A percentile compares a stretch with the other conserved stretches of the same genome.
phyloP scores from a whole-genome alignment of 1,140 invertebrate genomes.

The Drosophila novamexicana region DNA sequence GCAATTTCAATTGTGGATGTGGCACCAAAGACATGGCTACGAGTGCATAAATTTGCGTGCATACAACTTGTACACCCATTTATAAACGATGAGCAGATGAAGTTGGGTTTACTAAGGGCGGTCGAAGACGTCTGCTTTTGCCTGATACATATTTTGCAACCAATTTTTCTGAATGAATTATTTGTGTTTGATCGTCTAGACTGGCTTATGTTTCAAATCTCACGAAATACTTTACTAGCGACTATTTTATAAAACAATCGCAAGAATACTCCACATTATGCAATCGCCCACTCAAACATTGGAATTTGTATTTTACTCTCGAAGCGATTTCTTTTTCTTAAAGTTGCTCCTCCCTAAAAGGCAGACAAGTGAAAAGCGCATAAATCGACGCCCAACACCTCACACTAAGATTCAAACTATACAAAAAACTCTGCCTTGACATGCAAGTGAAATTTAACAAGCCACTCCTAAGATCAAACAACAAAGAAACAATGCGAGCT shows the following conservation, averaged over 20 bases:
- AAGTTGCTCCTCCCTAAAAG: constrained; percentile 38
- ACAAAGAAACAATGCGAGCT: constrained; percentile 12
- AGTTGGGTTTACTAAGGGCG: too few species aligned
- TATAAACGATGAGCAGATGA: too few species aligned
- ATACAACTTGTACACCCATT: too few species aligned
- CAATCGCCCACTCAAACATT: background rate
- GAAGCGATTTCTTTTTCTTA: constrained; percentile 46
- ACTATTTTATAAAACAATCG: background rate
- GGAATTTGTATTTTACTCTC: constrained; percentile 30
- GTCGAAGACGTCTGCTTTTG: background rate
- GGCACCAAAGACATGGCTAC: too few species aligned
- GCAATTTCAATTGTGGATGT: too few species aligned
- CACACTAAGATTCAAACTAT: constrained; percentile 20
- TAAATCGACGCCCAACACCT: constrained; percentile 78
- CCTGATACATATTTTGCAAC: too few species aligned
- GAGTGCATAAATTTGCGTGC: too few species aligned
- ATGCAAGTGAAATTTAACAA: constrained; percentile 82
- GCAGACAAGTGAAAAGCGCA: constrained; percentile 77
- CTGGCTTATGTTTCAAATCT: background rate
- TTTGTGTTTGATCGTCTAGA: too few species aligned
- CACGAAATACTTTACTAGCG: background rate
- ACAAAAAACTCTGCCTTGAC: constrained; percentile 54
- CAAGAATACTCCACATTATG: constrained; percentile 41
- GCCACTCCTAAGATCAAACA: constrained; percentile 69
- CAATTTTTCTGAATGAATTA: too few species aligned